Evolutionary conservation across 2,113 vertebrate genomes (phyloP).

Genomic region (Hydropotes inermis): DNA sequence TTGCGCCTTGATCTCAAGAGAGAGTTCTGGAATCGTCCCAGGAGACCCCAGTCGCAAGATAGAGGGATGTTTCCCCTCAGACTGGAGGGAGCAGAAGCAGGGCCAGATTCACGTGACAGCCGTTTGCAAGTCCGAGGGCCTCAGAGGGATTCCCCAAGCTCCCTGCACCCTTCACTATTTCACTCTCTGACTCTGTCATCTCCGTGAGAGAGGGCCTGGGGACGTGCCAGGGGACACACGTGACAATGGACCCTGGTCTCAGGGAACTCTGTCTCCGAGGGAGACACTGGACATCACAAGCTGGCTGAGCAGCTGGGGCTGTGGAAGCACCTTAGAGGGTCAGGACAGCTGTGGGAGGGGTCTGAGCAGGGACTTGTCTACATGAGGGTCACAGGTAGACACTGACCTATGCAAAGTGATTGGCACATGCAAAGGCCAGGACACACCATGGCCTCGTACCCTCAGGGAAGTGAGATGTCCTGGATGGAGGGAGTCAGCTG

Average conservation of each 20-base stretch:
- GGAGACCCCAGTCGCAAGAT: background rate
- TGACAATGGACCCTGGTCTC: background rate
- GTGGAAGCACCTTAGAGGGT: background rate
- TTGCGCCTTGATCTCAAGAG: background rate
- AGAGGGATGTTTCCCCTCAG: background rate
- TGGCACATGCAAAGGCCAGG: background rate
- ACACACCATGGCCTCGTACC: background rate
- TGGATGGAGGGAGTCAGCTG: fast-evolving
- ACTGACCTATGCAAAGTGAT: background rate
- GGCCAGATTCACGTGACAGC: background rate
- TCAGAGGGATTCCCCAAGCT: background rate
- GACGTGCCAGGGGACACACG: background rate
- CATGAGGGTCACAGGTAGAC: background rate
- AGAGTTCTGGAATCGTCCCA: background rate
- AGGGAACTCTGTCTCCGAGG: background rate
- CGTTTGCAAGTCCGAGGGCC: background rate
- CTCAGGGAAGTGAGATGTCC: fast-evolving
- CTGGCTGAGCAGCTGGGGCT: background rate
- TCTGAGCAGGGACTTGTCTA: background rate
- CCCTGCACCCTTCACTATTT: background rate
- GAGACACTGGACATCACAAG: background rate
- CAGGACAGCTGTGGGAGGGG: background rate
- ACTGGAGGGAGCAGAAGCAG: background rate
- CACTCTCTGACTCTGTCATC: background rate
- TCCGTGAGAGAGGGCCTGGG: background rate